Conservation (phyloP, 2,888 invertebrate genomes). For the Nemotelus nigrinus region DNA sequence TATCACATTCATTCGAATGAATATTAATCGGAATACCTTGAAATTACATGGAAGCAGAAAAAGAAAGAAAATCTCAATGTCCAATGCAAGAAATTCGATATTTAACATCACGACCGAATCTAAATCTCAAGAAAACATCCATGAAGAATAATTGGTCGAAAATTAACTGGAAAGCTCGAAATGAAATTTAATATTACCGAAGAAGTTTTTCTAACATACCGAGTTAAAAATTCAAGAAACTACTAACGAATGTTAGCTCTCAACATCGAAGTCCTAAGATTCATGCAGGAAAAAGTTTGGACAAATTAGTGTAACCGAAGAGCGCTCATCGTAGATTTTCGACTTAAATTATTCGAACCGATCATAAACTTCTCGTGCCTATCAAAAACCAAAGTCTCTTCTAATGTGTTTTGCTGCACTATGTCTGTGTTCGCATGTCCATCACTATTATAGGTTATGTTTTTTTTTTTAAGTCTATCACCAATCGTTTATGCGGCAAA, state of each 20-base stretch:
- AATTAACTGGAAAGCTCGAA: neutral
- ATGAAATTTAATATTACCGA: too few relatives aligned
- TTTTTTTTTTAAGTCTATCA: neutral
- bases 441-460: neutral
- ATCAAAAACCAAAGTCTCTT: too few relatives aligned
- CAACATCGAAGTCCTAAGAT: too few relatives aligned
- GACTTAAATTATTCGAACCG: too few relatives aligned
- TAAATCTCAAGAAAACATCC: constrained; percentile 1
- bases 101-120: neutral
- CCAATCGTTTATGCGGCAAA: neutral
- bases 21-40: constrained; percentile 35
- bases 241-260: too few relatives aligned
- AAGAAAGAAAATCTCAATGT: constrained; percentile 40
- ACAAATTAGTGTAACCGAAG: too few relatives aligned
- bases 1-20: neutral
- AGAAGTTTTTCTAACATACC: too few relatives aligned
- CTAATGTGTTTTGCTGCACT: too few relatives aligned
- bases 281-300: too few relatives aligned
- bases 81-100: constrained; percentile 34
- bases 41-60: constrained; percentile 33
- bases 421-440: neutral
- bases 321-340: too few relatives aligned
- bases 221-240: too few relatives aligned
- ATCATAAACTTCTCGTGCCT: too few relatives aligned
- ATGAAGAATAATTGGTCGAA: neutral